Base-by-base conservation (phyloP, 2,888 invertebrate species). In the Ptychoptera contaminata region DNA sequence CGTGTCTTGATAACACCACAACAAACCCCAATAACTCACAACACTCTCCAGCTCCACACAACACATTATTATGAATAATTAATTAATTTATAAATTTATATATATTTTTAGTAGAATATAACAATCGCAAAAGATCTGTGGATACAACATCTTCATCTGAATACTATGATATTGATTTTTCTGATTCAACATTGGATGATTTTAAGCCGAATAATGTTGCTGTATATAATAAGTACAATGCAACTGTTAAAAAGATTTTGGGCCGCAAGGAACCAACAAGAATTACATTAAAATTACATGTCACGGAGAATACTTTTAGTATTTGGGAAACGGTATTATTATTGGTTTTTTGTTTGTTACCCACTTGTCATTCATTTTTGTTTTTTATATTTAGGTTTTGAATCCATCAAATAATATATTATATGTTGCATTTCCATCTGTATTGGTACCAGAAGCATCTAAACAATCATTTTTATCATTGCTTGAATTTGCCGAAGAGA, bases 401-500 rank as follows among this genome's bases (percentile, higher is more conserved):
- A 65, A 65, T 56, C 66, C 65, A 47, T 53, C 47, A 50, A 80
- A 81, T 50, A 77, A 78, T 58, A 75, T 76, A 53, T 76, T 96
- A 54, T 94, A 88, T 67, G 82, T 96, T 56, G 86, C 91, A 53
- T 76, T 94, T 57, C 92, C 93, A 40, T 76, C 79, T 49, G 80
- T 82, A 49, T 77, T 92, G 52, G 76, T 87, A 52, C 84, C 88
- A 5, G 91, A 84, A 58, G 86, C 93, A 55, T 93, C 93, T 54
- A 91, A 93, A 69, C 91, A 96, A 68, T 88, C 90, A 53, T 92
- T 96, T 69, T 80, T 96, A 57, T 81, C 90, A 40, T 74, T 96
- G 44, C 71, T 96, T 55, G 96, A 96, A 72, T 93, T 91, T 61
- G 94, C 93, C 44, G 96, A 96, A 65, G 94, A 96, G 61, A 78